Base-by-base conservation (phyloP, 2,888 invertebrate genomes). In the Meloe dianella region DNA sequence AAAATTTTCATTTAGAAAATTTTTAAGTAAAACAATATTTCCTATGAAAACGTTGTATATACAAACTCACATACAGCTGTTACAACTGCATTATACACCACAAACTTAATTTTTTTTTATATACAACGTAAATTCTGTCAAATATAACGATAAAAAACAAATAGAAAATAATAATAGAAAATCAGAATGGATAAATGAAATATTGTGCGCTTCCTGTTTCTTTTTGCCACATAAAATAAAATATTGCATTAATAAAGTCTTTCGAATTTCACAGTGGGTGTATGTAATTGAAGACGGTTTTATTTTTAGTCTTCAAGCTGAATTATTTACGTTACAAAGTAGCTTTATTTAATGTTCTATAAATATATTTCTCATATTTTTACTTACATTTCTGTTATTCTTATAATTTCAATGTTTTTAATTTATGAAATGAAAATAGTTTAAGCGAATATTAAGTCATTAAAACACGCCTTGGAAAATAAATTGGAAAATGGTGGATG, bases 211-310 rank as follows among this genome's bases (percentile, higher is more conserved):
- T 22, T 14, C 20, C 17, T 29, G 29, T 32, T 58, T 8, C 1
- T 10, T 47, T 47, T 35, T 58, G 29, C n/a, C 17, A 58, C 20
- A 22, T 30, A 20, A 35, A 30, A 22, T 30, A 58, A 58, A 32
- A 29, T 35, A 30, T 30, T 30, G 24, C 30, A 58, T 32, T 27
- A 58, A 20, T 35, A 58, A 58, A 22, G 35, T 30, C 35, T 58
- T 58, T 24, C 5, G 58, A 58, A 29, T 20, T 30, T 22, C 35
- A 29, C 58, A n/a, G 2, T 12, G 22, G 20, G n/a, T 20, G 10
- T 32, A 58, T 2, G 57, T 58, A 58, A 58, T 58, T 58, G 58
- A 32, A 58, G 58, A 58, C 10, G 30, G 47, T 58, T 58, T 58
- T 58, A 24, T 58, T 58, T 22, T 58, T 58, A 29, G 27, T 57